Base-by-base conservation (phyloP, 2,113 vertebrate species). In the Chunga burmeisteri region DNA sequence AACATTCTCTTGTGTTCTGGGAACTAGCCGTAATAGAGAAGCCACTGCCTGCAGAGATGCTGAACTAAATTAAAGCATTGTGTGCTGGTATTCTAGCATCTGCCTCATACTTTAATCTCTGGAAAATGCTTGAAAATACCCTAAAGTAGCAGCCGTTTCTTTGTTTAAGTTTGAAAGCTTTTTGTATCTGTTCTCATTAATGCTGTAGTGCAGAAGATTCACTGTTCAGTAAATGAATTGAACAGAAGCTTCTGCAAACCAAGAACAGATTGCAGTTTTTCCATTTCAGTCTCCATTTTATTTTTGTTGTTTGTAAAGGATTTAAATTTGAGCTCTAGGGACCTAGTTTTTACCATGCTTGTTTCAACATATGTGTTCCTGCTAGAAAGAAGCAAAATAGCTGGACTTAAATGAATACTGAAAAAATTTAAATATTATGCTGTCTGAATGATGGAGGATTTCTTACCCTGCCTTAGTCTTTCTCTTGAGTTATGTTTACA, bases 151-250 rank as follows among this genome's bases (percentile, higher is more conserved):
- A 96, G 74, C 71, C 66, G 80, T 93, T 80, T 91, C 95, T 96
- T 96, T 96, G 95, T 97, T 96, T 94, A 96, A 89, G 88, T 93
- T 80, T 95, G 94, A 95, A 97, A 95, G 91, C 86, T 91, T 95
- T 96, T 91, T 95, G 86, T 96, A 93, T 93, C 91, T 77, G 40
- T 90, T 95, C 81, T 95, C 89, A 86, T 96, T 95, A 96, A 94
- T 95, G 85, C 74, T 59, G 50, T 80, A 86, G n/a, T 36, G 86
- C 62, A 73, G 66, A 91, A 94, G 81, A 93, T 82, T 87, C 77
- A n/a, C 78, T 80, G 44, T 80, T 95, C 78, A 56, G 95, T 95
- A 97, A 95, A 94, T 90, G 86, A 96, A 87, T 87, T 77, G 78
- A 96, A 94, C 93, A 96, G 95, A 95, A 94, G 91, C 84, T 66